Conservation (phyloP, 2,797 vertebrate genomes). For the Arrhamphus sclerolepis region DNA sequence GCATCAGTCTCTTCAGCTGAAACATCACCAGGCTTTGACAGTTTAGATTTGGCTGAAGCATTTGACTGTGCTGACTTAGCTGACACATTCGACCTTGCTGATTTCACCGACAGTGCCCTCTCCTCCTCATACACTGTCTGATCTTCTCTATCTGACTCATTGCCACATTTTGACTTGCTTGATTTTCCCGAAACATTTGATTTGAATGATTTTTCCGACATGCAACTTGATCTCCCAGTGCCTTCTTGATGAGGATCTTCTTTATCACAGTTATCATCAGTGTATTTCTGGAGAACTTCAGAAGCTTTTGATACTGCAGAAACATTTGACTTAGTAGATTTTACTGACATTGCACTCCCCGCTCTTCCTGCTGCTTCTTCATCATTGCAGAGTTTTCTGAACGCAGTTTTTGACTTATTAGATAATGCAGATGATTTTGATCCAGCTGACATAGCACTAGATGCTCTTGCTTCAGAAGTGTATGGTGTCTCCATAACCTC, state of each 20-base stretch:
- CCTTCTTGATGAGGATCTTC: conserved; percentile 12
- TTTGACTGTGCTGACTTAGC: conserved; percentile 43
- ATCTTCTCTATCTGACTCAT: conserved; percentile 8
- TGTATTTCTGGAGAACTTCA: conserved; percentile 1
- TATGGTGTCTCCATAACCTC: conserved; percentile 1
- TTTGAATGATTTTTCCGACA: conserved; percentile 40
- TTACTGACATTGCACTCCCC: conserved; percentile 39
- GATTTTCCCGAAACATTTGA: conserved; percentile 40
- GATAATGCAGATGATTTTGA: conserved; percentile 46
- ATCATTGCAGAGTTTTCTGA: background rate
- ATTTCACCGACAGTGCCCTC: conserved; percentile 50
- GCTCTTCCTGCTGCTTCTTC: conserved; percentile 25
- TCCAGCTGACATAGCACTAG: conserved; percentile 37
- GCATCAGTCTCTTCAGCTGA: conserved; percentile 25
- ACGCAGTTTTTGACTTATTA: conserved; percentile 11
- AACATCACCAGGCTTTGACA: conserved; percentile 7
- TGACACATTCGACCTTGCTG: conserved; percentile 43
- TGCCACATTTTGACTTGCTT: conserved; percentile 10
- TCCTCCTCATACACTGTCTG: conserved; percentile 11
- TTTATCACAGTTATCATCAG: conserved; percentile 10
- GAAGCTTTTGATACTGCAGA: conserved; percentile 43
- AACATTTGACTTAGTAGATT: conserved; percentile 61
- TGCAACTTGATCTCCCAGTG: conserved; percentile 30
- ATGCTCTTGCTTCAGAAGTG: conserved; percentile 29
- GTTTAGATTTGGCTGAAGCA: conserved; percentile 52